Evolutionary conservation across 2,797 vertebrate species (phyloP).

Genomic region (Monodelphis domestica): DNA sequence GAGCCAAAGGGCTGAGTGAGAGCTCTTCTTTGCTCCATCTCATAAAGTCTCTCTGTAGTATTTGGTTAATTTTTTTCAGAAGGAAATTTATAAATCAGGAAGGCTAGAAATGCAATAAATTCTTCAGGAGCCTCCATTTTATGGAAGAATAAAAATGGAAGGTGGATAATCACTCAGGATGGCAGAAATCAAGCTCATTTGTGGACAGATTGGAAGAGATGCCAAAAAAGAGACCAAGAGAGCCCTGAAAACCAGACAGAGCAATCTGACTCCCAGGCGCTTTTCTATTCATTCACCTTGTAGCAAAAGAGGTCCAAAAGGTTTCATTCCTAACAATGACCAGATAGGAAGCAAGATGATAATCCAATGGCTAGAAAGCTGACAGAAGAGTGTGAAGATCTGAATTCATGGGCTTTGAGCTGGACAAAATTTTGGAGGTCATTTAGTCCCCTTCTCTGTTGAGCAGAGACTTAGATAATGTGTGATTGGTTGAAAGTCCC

Average conservation of each 20-base stretch:
- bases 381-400: neutral
- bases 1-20: neutral
- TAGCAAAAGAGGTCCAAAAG: neutral
- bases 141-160: neutral
- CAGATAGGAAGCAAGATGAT: neutral
- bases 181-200: neutral
- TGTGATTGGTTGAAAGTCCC: neutral
- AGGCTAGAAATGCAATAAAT: neutral
- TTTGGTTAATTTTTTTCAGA: neutral
- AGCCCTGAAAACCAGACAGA: no score
- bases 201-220: neutral
- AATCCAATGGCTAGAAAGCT: neutral
- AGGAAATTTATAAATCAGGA: neutral
- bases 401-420: neutral
- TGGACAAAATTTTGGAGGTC: neutral
- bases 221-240: no score
- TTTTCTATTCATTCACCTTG: no score
- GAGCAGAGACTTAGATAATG: neutral
- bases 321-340: neutral
- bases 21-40: neutral
- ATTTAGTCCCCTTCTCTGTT: neutral
- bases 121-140: neutral
- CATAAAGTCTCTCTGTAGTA: neutral
- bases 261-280: no score
- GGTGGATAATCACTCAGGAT: neutral